Percentiles rank a stretch among this genome's conserved stretches.
Conservation (phyloP, 2,113 vertebrate species). For the Mugil cephalus region DNA sequence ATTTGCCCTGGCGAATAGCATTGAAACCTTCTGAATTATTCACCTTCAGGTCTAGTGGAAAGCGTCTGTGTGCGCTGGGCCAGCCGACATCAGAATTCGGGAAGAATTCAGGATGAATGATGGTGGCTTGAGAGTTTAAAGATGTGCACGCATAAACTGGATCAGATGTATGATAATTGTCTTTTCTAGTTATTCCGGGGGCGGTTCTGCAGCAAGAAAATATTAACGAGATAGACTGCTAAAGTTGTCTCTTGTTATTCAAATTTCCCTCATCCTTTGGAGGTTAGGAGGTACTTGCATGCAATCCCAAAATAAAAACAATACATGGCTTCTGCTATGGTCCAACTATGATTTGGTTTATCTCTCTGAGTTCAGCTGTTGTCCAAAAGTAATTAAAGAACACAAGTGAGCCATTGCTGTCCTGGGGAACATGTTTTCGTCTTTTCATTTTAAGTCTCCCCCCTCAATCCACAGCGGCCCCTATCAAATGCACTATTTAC, state of each 20-base stretch:
- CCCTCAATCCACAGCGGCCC: no score
- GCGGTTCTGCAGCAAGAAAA: constrained; percentile 9
- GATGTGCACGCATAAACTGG: constrained; percentile 12
- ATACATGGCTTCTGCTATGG: not conserved
- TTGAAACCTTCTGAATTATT: constrained; percentile 66
- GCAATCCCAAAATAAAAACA: not conserved
- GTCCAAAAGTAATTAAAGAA: not conserved
- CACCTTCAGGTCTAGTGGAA: constrained; percentile 42
- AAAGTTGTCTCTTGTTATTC: constrained; percentile 8
- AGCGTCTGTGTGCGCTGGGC: constrained; percentile 10
- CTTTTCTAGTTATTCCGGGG: constrained; percentile 32
- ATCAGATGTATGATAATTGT: constrained; percentile 37
- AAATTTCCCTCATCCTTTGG: constrained; percentile 22
- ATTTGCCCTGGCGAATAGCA: constrained; percentile 59
- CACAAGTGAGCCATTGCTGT: not conserved
- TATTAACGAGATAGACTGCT: constrained; percentile 30
- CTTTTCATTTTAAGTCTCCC: no score
- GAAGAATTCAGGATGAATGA: constrained; percentile 33
- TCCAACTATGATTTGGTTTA: not conserved
- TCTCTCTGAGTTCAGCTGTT: not conserved
- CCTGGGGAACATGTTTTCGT: not conserved
- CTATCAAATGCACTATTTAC: no score
- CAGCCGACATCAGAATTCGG: constrained; percentile 31
- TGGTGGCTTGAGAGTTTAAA: constrained; percentile 31
- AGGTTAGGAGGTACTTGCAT: not conserved